Base-by-base conservation (phyloP, 1,140 invertebrate genomes). In the Idris sp. region DNA sequence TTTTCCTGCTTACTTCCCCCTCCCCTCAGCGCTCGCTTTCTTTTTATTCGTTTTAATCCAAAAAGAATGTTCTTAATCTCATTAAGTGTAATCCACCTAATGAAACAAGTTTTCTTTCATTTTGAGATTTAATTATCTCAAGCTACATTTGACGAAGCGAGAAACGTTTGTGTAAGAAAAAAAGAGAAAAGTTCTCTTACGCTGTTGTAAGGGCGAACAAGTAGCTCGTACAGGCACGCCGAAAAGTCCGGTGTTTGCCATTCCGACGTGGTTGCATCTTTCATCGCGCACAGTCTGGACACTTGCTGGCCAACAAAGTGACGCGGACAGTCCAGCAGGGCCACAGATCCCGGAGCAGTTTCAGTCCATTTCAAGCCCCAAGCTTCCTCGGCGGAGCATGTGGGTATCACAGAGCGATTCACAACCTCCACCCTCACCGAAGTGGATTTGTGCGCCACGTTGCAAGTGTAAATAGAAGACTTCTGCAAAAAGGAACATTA, bases 241-340 rank as follows among this genome's bases (percentile, higher is more conserved):
- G 92, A 93, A 78, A 94, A 94, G 80, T 95, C 92, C 2, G 93
- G 92, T 15, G 89, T 83, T 33, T 90, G 88, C 93, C 94, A 95
- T 56, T 90, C 90, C 0, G 92, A 90, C 19, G 90, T 90, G 7
- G 87, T 87, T 0, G 88, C 84, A 74, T 90, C 89, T n/a, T 86
- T 88, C 76, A 91, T 88, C 16, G 87, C 87, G 68, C 91, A 92
- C 3, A 88, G 83, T 33, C 91, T 86, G 1, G 85, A 82, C 1
- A 89, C 89, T 28, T 84, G 84, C 2, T 86, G 88, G 10, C 87
- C 87, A 59, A 78, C 84, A 86, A 76, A 89, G 81, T 36, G 83
- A 77, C 9, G 77, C 14, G 92, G 92, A 64, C 92, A 93, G 14
- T 90, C 89, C 10, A 90, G 81, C 6, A 91, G 75, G 9, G 90